Percentiles rank a stretch among this genome's conserved stretches.
phyloP scores from a whole-genome alignment of 2,888 invertebrate genomes.

The Isotomurus palustris region DNA sequence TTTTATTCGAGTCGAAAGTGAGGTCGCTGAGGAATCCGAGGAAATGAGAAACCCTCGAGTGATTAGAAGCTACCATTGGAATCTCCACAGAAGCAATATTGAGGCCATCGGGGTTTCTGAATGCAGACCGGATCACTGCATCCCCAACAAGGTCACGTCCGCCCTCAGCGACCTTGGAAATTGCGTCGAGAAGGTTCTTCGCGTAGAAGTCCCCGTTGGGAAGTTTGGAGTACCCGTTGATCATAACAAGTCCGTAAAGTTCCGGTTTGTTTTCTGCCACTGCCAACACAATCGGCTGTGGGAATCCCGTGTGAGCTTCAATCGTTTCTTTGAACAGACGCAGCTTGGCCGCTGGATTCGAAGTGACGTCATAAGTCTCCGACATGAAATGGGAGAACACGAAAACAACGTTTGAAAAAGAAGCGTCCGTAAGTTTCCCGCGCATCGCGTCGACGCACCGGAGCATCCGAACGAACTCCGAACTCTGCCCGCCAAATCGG shows the following conservation, averaged over 20 bases:
- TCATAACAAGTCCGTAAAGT: constrained; percentile 9
- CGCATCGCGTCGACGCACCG: constrained; percentile 13
- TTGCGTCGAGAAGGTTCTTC: constrained; percentile 20
- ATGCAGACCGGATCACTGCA: constrained; percentile 18
- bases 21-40: constrained; percentile 4
- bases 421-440: constrained; percentile 11
- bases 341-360: too few species aligned
- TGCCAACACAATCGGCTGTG: constrained; percentile 19
- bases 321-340: constrained; percentile 21
- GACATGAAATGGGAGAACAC: constrained; percentile 15
- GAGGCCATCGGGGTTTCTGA: constrained; percentile 16
- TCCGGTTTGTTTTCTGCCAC: constrained; percentile 28
- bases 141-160: constrained; percentile 21
- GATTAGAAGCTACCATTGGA: background rate
- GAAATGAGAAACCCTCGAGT: background rate
- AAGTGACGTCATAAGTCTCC: too few species aligned
- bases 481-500: constrained; percentile 16
- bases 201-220: constrained; percentile 31
- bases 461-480: constrained; percentile 27
- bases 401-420: constrained; percentile 17
- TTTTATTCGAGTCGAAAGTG: background rate
- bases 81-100: constrained; percentile 6
- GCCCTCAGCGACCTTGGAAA: constrained; percentile 9
- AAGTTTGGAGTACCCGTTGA: constrained; percentile 25
- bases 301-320: constrained; percentile 16